phyloP scores from a whole-genome alignment of 2,888 invertebrate species.

The Metallyticus violacea region DNA sequence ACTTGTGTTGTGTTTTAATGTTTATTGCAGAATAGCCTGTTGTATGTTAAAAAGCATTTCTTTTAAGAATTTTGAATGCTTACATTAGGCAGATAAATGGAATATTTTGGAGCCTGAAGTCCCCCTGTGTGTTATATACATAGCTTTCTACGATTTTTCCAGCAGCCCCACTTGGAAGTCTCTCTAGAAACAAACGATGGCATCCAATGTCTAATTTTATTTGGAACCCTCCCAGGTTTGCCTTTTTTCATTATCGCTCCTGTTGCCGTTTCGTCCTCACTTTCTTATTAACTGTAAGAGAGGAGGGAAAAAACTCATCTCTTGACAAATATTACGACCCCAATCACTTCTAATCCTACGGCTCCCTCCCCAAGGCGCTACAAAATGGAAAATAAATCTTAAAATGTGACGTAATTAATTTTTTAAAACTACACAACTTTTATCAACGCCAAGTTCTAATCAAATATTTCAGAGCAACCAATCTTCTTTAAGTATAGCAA shows the following conservation, averaged over 20 bases:
- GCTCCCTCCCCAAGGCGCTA: not conserved
- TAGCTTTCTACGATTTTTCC: not conserved
- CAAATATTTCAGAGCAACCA: not conserved
- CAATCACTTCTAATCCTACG: slow-evolving; percentile 25
- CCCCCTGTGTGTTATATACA: no score
- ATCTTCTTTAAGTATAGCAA: not conserved
- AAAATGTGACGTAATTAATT: slow-evolving; percentile 26
- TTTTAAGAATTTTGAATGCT: no score
- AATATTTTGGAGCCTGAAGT: no score
- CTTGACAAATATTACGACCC: slow-evolving; percentile 24
- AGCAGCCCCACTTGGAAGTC: not conserved
- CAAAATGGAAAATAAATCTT: slow-evolving; percentile 19
- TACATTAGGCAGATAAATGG: no score
- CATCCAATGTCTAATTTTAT: not conserved
- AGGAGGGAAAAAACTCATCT: slow-evolving; percentile 25
- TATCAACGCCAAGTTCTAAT: not conserved
- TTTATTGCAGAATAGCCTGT: no score
- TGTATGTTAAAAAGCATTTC: no score
- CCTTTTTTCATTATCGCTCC: not conserved
- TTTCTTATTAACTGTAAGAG: not conserved
- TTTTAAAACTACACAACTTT: not conserved
- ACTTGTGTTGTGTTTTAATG: no score
- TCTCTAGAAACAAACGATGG: not conserved
- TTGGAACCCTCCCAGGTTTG: not conserved
- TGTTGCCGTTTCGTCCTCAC: not conserved